phyloP scores from a whole-genome alignment of 2,797 vertebrate genomes.

The Lithobates pipiens region DNA sequence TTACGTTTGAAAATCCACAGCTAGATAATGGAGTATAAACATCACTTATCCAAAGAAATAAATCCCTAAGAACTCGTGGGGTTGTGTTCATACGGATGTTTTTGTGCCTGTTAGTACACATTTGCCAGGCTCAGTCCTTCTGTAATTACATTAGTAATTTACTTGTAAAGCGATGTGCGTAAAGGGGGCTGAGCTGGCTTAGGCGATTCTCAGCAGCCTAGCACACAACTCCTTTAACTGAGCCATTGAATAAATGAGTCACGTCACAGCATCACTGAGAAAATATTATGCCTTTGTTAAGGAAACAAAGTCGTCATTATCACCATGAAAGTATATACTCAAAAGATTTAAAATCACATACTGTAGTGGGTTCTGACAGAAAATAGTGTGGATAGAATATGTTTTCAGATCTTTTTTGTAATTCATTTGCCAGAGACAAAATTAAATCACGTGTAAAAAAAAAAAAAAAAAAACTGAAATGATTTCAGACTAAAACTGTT shows the following conservation, averaged over 20 bases:
- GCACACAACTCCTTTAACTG: not conserved
- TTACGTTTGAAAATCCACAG: constrained; percentile 28
- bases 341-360: not conserved
- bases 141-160: constrained; percentile 51
- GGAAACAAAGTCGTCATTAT: not conserved
- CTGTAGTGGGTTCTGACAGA: not conserved
- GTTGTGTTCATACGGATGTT: constrained; percentile 23
- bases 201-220: not conserved
- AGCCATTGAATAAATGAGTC: constrained; percentile 6
- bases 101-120: constrained; percentile 27
- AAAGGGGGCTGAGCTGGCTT: constrained; percentile 27
- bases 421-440: too few relatives aligned
- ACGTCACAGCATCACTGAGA: not conserved
- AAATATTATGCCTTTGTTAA: not conserved
- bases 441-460: too few relatives aligned
- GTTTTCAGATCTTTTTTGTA: too few relatives aligned
- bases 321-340: not conserved
- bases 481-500: too few relatives aligned
- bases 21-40: constrained; percentile 50
- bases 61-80: constrained; percentile 18
- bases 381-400: too few relatives aligned
- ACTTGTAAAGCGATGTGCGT: constrained; percentile 26
- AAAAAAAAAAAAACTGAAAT: too few relatives aligned
- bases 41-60: constrained; percentile 43
- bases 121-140: not conserved